Evolutionary conservation across 2,113 vertebrate genomes (phyloP).

Genomic region (Microcebus jonahi): DNA sequence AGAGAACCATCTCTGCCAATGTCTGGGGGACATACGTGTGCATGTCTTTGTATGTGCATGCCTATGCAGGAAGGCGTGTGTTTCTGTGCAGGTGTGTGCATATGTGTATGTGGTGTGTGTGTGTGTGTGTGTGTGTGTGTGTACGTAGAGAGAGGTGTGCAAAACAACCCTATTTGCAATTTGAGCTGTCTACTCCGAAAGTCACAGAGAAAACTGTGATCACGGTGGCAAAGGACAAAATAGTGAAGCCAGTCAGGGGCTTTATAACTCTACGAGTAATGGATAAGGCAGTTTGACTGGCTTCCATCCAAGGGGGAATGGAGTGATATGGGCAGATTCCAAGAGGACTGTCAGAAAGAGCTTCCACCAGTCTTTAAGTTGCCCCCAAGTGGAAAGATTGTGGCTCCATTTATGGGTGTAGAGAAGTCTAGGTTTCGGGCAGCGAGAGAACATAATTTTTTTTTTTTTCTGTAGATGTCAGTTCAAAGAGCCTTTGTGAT

Average conservation of each 20-base stretch:
- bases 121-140: too few species aligned
- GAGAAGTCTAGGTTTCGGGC: too few species aligned
- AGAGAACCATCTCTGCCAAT: too few species aligned
- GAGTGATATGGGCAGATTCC: too few species aligned
- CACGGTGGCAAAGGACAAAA: neutral
- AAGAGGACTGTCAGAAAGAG: too few species aligned
- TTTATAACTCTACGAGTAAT: too few species aligned
- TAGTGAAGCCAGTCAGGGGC: fast-evolving
- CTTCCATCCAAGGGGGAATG: too few species aligned
- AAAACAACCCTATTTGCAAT: neutral
- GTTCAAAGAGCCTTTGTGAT: neutral
- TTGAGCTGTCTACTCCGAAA: neutral
- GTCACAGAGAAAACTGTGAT: neutral
- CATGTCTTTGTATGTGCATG: neutral
- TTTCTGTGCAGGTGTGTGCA: neutral
- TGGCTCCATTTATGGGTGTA: fast-evolving
- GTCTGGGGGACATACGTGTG: neutral
- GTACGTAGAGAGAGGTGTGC: fast-evolving
- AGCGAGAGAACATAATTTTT: neutral
- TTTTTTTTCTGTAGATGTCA: too few species aligned
- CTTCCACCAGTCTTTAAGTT: fast-evolving
- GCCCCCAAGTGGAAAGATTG: neutral
- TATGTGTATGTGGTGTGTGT: too few species aligned
- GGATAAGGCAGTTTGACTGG: neutral
- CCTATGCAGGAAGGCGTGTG: neutral